Evolutionary conservation across 2,797 vertebrate species (phyloP).

Genomic region (Clarias pachynema): DNA sequence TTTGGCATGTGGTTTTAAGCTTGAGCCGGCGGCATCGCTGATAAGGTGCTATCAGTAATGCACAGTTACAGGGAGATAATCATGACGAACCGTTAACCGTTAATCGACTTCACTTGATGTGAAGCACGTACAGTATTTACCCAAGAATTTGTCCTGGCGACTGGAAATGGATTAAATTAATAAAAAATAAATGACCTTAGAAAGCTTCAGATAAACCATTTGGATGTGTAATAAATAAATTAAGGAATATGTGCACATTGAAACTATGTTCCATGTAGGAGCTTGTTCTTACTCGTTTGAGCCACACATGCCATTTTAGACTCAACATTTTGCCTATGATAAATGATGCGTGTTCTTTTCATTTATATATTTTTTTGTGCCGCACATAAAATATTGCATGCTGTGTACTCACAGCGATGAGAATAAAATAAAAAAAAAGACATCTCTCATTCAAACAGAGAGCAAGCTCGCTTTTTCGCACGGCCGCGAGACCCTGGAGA

Average conservation of each 20-base stretch:
- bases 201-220: too few relatives aligned
- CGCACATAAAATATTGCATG: neutral
- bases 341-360: conserved; percentile 34
- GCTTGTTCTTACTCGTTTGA: neutral
- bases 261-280: neutral
- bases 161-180: neutral
- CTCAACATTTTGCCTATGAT: conserved; percentile 8
- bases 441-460: conserved; percentile 33
- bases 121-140: too few relatives aligned
- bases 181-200: neutral
- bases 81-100: neutral
- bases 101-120: neutral
- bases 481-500: conserved; percentile 20
- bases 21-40: neutral
- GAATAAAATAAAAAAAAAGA: neutral
- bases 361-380: conserved; percentile 18
- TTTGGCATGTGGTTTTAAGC: neutral
- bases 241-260: neutral
- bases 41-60: neutral
- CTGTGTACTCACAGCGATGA: neutral
- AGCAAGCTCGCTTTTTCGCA: neutral
- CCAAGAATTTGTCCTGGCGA: too few relatives aligned
- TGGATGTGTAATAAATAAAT: neutral
- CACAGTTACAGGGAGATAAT: neutral
- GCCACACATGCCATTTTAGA: neutral